A percentile compares a stretch with the other conserved stretches of the same genome.
Evolutionary conservation across 2,888 invertebrate genomes (phyloP).

Genomic region (Strigamia crassipes): DNA sequence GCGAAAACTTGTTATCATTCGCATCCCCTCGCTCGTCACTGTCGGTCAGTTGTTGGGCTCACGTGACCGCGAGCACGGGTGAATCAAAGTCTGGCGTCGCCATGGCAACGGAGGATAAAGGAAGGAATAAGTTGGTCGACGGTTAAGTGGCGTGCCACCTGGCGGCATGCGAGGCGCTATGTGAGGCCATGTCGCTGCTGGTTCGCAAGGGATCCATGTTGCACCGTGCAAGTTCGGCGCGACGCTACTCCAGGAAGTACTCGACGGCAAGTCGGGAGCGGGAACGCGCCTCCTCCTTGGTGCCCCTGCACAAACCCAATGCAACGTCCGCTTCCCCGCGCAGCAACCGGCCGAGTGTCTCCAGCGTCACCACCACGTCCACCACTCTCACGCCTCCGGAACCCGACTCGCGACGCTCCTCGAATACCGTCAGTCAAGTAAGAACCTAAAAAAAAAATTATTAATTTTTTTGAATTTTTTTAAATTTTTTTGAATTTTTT

Average conservation of each 20-base stretch:
- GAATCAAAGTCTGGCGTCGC: not conserved
- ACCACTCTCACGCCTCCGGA: slow-evolving; percentile 11
- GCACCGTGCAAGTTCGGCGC: slow-evolving; percentile 18
- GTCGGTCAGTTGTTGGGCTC: not conserved
- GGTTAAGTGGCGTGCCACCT: not conserved
- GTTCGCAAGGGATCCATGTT: slow-evolving; percentile 45
- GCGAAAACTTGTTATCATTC: not conserved
- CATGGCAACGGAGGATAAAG: slow-evolving; percentile 17
- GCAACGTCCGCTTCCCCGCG: not conserved
- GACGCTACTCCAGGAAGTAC: slow-evolving; percentile 18
- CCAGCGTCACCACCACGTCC: not conserved
- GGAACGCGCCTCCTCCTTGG: slow-evolving; percentile 11
- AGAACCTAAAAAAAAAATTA: not conserved
- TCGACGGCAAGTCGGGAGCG: not conserved
- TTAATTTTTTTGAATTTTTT: not conserved
- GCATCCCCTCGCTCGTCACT: not conserved
- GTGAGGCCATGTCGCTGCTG: slow-evolving; percentile 42
- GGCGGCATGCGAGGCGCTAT: not conserved
- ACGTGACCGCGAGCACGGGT: not conserved
- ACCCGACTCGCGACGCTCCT: slow-evolving; percentile 18
- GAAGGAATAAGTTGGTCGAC: not conserved
- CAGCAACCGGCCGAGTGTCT: not conserved
- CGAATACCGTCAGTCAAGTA: slow-evolving; percentile 37
- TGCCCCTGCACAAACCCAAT: not conserved
- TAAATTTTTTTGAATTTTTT: not conserved